Conservation (phyloP, 2,113 vertebrate genomes). For the Calidris pygmaea region DNA sequence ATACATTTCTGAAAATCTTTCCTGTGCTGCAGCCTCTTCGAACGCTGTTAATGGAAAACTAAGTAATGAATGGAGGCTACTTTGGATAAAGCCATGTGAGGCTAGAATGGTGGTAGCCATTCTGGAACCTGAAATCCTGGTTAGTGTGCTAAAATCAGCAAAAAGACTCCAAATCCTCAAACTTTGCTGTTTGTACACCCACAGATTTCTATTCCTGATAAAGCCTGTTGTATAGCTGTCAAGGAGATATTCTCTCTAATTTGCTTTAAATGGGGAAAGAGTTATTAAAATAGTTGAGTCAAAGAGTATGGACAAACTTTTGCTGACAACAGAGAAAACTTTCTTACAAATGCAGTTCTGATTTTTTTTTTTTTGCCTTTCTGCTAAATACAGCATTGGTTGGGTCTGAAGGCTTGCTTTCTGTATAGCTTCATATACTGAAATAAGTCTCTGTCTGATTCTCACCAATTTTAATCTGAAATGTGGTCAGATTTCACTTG, state of each 20-base stretch:
- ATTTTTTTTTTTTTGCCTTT: not conserved
- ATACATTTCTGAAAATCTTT: not conserved
- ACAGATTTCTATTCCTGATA: conserved; percentile 36
- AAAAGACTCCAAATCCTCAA: conserved; percentile 8
- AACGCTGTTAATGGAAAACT: not conserved
- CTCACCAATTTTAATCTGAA: not conserved
- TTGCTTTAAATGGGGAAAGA: conserved; percentile 30
- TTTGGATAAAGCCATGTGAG: not conserved
- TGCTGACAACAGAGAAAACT: not conserved
- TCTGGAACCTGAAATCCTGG: not conserved
- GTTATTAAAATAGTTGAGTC: conserved; percentile 23
- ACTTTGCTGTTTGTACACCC: conserved; percentile 19
- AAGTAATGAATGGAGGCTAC: not conserved
- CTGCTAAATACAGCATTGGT: not conserved
- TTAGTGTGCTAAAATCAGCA: not conserved
- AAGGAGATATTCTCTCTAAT: conserved; percentile 18
- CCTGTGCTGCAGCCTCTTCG: not conserved
- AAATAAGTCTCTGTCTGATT: not conserved
- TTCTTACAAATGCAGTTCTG: not conserved
- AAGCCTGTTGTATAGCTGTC: conserved; percentile 40
- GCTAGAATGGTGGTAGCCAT: not conserved
- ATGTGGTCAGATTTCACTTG: not conserved
- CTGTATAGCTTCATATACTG: not conserved
- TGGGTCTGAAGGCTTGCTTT: not conserved
- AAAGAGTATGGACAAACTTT: not conserved